Base-by-base conservation (phyloP, 2,888 invertebrate species). In the Orchesella flavescens region DNA sequence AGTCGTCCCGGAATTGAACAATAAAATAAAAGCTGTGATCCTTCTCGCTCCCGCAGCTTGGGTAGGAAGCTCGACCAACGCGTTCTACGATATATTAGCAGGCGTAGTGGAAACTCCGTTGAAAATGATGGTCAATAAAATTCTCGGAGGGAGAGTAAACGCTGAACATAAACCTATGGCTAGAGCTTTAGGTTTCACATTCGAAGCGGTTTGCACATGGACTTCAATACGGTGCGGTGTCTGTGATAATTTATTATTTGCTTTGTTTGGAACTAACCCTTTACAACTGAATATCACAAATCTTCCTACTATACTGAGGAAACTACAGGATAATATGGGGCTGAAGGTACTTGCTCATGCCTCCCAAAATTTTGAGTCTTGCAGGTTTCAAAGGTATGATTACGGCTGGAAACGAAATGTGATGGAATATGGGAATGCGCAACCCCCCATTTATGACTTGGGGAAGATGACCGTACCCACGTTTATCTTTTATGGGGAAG, bases 341-440 rank as follows among this genome's bases (percentile, higher is more conserved):
- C 43, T 75, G 10, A 75, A 59, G 21, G 57, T 75, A 13, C 44
- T 69, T 1, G 43, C 69, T 9, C 81, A 82, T 19, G 75, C 65
- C 53, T 69, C 55, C 0, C 81, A 82, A 53, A 82, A 63, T 23
- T 12, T 82, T 7, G 23, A 57, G 5, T 68, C 53, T n/a, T 82
- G 81, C 43, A 43, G 24, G 13, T 82, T 82, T 49, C 68, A 75
- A 10, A 1, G 75, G 24, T 82, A 82, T 69, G 75, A 82, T 34
- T 72, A 75, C 21, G 81, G 81, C 9, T 19, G 17, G n/a, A 49
- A 23, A 5, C 69, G 68, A 34, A 82, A 82, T 61, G 44, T 55
- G 7, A n/a, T 66, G 49, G 46, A 69, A 24, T 82, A 82, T 55
- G 73, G 73, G 13, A 43, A 61, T 19, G 17, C 19, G 1, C 21